Percentiles rank a stretch among this genome's conserved stretches.
phyloP scores from a whole-genome alignment of 2,888 invertebrate species.

The Disparrhopalites patrizii region DNA sequence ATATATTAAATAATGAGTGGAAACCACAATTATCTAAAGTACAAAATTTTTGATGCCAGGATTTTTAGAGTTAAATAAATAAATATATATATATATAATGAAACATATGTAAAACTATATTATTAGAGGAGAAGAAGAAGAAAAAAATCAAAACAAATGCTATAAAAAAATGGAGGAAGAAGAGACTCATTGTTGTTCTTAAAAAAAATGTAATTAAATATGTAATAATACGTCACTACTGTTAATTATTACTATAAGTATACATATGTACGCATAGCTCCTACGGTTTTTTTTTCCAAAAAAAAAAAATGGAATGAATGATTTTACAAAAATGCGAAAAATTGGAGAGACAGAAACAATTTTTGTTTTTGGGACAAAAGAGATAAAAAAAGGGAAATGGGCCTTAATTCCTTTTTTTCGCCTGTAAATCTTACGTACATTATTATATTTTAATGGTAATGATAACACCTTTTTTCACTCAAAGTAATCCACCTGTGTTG shows the following conservation, averaged over 20 bases:
- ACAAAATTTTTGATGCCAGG: slow-evolving; percentile 49
- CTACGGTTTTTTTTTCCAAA: too few relatives aligned
- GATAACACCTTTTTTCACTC: slow-evolving; percentile 2
- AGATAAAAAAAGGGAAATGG: too few relatives aligned
- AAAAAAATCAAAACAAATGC: slow-evolving; percentile 4
- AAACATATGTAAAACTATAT: slow-evolving; percentile 10
- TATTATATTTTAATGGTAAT: slow-evolving; percentile 1
- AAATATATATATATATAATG: neutral
- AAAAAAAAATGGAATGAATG: neutral
- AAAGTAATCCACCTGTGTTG: slow-evolving; percentile 10
- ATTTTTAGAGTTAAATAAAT: slow-evolving; percentile 16
- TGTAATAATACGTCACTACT: slow-evolving; percentile 5
- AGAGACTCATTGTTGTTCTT: neutral
- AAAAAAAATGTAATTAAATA: neutral
- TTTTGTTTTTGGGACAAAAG: too few relatives aligned
- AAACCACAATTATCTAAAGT: slow-evolving; percentile 48
- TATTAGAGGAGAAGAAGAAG: neutral
- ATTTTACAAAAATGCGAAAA: neutral
- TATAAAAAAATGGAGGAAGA: neutral
- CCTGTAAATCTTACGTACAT: too few relatives aligned
- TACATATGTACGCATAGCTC: too few relatives aligned
- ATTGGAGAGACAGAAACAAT: too few relatives aligned
- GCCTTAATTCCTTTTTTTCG: too few relatives aligned
- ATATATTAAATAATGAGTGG: slow-evolving; percentile 17
- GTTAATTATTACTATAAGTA: too few relatives aligned